Base-by-base conservation (phyloP, 2,113 vertebrate species). In the Clarias macrocephalus region DNA sequence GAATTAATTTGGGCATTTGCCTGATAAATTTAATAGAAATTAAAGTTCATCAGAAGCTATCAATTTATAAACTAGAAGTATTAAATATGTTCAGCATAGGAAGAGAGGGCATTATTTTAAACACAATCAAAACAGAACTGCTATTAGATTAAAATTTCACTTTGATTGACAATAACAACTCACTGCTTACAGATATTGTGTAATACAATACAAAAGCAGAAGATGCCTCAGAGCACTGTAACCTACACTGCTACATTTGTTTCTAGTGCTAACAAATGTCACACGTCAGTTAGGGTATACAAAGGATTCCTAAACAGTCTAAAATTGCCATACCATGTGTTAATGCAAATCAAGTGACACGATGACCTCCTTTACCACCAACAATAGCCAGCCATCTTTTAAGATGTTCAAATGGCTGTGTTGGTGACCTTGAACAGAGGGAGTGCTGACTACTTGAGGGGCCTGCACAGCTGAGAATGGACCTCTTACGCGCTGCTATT, bases 401-500 rank as follows among this genome's bases (percentile, higher is more conserved):
- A 81, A 57, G 73, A 66, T 12, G 84, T 80, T 60, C 85, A 86
- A 60, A 86, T 52, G 85, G 52, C 81, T 86, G 77, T 65, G 77
- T 60, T 70, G 15, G 54, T 81, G 77, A 65, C 85, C 85, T 86
- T 65, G 54, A 65, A 81, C 77, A 28, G 52, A 21, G 54, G 54
- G 37, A 79, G 85, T 62, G 54, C 56, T 81, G 85, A 85, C 37
- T n/a, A 56, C 42, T 79, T 85, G 84, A 86, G 85, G 54, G 77
- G 48, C 54, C 65, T 72, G 33, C 77, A 86, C 85, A 86, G 85
- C 85, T 86, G 85, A 86, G 85, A 86, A 86, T 86, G 76, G 54
- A 57, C 7, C 76, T 77, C 18, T 86, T 86, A 48, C 23, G 54
- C 81, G 33, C 30, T 18, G 60, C 52, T 86, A 62, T 21, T 33